Evolutionary conservation across 2,888 invertebrate species (phyloP), one percentile per base, ranked within the genome.

Genomic region (Lepidochrysops patricia): DNA sequence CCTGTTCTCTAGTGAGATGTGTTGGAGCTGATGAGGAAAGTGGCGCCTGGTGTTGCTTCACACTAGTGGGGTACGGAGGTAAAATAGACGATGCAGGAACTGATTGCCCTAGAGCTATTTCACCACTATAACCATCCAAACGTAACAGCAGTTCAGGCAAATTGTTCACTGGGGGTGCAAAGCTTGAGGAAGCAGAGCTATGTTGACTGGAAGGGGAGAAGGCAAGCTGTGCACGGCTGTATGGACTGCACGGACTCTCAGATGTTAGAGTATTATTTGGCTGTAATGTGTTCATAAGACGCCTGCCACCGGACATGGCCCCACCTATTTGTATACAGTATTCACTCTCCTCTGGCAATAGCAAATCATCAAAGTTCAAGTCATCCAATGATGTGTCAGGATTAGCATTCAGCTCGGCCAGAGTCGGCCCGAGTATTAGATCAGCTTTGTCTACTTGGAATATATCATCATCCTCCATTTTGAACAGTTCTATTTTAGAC

Each of bases 1-100:
- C 90, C 83, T 92, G 93, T 67, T 96, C 96, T 69, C 94, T 84
- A 29, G 95, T 94, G 66, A 94, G 91, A 78, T 96, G 95, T 60
- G 96, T 95, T 2, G 96, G 96, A 27, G 97, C 97, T 57, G 97
- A 97, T 56, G 96, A 95, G 2, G 96, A 96, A 2, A 97, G 89
- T 62, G 96, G 92, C 29, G 94, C 91, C 63, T 90, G 85, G 60
- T 82, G 81, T 43, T 81, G 79, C 69, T 84, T 84, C 1, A 82
- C 74, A 68, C 76, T 79, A 27, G 80, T 72, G 15, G 84, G 80
- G 59, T 89, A 84, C 32, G 89, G 82, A 32, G 89, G 90, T 65
- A 89, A 73, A 19, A 90, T 86, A 35, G 89, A 90, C 4, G 90
- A 90, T n/a, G 90, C 91, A 7, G 92, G 92, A 26, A 92, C 92